Percentiles rank a stretch among this genome's conserved stretches.
phyloP scores from a whole-genome alignment of 2,113 vertebrate species.

The Excalfactoria chinensis region DNA sequence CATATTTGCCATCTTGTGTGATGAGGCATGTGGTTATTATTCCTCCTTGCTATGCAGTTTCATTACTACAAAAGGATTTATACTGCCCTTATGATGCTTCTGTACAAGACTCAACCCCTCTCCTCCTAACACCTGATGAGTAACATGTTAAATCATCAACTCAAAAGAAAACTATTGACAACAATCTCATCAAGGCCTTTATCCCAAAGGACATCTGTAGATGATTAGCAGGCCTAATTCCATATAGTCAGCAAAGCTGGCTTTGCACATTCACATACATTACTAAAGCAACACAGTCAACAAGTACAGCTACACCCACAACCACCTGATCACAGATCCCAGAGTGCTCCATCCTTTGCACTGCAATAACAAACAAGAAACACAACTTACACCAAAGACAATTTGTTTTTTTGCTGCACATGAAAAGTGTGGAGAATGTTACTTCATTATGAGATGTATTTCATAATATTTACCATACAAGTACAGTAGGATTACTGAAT shows the following conservation, averaged over 20 bases:
- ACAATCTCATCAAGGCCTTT: slow-evolving; percentile 3
- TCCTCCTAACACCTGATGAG: slow-evolving; percentile 4
- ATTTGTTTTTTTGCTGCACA: background rate
- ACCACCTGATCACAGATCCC: background rate
- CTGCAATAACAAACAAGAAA: background rate
- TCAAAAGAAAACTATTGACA: background rate
- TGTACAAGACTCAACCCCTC: slow-evolving; percentile 37
- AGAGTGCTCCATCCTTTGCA: background rate
- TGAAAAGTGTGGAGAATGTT: background rate
- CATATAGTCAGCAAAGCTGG: background rate
- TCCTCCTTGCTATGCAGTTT: background rate
- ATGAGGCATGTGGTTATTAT: slow-evolving; percentile 6
- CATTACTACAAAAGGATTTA: slow-evolving; percentile 12
- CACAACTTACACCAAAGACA: background rate
- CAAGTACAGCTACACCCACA: background rate
- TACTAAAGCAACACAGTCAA: background rate
- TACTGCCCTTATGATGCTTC: background rate
- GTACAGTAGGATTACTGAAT: background rate
- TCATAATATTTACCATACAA: background rate
- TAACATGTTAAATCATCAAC: background rate
- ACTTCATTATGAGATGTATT: background rate
- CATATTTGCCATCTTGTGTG: background rate
- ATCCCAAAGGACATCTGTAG: background rate
- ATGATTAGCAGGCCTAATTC: slow-evolving; percentile 2
- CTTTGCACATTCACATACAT: background rate